Conservation (phyloP, 2,888 invertebrate species). For the Andrena camellia region DNA sequence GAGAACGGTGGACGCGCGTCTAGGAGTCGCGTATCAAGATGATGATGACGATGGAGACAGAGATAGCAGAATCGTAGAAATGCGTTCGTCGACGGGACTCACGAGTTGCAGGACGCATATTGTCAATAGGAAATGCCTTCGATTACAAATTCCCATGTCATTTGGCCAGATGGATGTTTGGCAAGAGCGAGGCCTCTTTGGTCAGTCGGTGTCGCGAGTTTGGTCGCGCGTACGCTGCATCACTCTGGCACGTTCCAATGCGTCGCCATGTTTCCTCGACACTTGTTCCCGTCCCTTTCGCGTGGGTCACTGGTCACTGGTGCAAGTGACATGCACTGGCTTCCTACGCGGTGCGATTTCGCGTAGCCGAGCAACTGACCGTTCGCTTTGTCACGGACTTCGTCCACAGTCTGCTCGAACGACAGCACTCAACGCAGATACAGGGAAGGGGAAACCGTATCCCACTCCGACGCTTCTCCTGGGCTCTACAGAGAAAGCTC, state of each 20-base stretch:
- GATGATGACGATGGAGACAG: constrained; percentile 2
- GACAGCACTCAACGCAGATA: background rate
- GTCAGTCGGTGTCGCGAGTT: constrained; percentile 35
- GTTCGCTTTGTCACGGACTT: constrained; percentile 27
- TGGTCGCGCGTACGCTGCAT: constrained; percentile 64
- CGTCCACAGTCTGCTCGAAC: constrained; percentile 1
- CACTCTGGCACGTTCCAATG: constrained; percentile 70
- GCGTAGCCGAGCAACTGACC: constrained; percentile 50
- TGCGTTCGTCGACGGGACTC: constrained; percentile 72
- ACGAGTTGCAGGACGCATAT: constrained; percentile 85
- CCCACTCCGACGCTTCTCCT: background rate
- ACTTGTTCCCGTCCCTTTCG: constrained; percentile 72
- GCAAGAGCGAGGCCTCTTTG: constrained; percentile 43
- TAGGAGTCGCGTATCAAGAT: constrained; percentile 11
- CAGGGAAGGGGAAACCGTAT: constrained; percentile 6
- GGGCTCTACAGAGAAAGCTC: background rate
- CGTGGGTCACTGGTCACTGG: constrained; percentile 46
- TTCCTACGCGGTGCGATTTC: constrained; percentile 27
- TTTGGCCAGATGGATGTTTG: constrained; percentile 66
- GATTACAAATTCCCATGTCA: constrained; percentile 85
- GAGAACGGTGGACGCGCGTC: constrained; percentile 1
- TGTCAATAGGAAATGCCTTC: constrained; percentile 85
- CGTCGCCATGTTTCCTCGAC: constrained; percentile 73
- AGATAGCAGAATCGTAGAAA: background rate
- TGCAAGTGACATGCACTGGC: constrained; percentile 63